These are phyloP conservation scores for Tautogolabrus adspersus DNA, from an alignment of 2,113 vertebrate species.

Conservation along the genomic window DNA sequence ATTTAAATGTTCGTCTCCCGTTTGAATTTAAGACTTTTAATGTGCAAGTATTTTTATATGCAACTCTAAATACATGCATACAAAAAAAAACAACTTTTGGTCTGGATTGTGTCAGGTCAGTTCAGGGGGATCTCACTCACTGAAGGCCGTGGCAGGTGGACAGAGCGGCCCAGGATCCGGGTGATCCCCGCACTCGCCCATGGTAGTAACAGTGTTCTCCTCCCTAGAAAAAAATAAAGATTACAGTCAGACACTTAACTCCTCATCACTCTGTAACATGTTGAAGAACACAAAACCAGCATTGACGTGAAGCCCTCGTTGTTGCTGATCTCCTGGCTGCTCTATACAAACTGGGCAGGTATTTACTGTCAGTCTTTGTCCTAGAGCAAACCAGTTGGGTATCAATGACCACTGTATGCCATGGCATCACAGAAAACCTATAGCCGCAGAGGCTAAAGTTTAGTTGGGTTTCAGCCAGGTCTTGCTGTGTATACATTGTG, in stretches of 20 bases:
- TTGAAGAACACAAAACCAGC: conserved; percentile 44
- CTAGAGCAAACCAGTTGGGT: conserved; percentile 10
- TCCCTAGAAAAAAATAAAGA: conserved; percentile 82
- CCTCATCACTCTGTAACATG: conserved; percentile 27
- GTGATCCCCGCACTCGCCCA: conserved; percentile 86
- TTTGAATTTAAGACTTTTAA: no score
- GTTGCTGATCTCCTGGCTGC: conserved; percentile 7
- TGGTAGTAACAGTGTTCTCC: conserved; percentile 98
- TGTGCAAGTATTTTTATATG: no score
- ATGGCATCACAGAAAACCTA: no score
- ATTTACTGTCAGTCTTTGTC: conserved; percentile 31
- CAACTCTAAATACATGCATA: no score
- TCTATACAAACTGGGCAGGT: conserved; percentile 5
- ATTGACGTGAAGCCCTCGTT: no score
- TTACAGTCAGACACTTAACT: conserved; percentile 9
- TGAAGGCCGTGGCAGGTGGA: conserved; percentile 87
- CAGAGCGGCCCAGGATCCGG: conserved; percentile 88
- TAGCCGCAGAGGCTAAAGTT: no score
- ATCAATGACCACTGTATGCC: conserved; percentile 45
- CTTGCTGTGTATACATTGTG: no score
- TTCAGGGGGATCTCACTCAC: conserved; percentile 60
- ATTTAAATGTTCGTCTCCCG: no score
- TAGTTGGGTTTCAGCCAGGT: no score
- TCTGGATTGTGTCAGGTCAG: neutral
- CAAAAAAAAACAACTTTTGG: no score